Evolutionary conservation across 2,888 invertebrate species (phyloP).

Genomic region (Apamea anceps): DNA sequence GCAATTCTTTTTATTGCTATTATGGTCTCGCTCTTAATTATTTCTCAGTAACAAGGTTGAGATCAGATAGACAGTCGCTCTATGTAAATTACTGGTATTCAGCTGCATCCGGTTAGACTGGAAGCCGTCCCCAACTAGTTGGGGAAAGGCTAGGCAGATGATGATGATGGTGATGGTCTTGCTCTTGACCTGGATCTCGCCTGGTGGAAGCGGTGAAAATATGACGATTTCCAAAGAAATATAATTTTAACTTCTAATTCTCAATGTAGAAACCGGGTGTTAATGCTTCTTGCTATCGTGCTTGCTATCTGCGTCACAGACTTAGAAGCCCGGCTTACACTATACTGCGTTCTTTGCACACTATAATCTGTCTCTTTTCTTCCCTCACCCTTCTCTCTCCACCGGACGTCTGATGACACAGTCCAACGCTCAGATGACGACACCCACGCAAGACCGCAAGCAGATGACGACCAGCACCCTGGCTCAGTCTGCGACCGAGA

Average conservation of each 20-base stretch:
- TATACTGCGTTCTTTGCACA: neutral
- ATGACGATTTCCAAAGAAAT: neutral
- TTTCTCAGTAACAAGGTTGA: no score
- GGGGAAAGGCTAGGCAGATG: no score
- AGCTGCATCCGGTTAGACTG: no score
- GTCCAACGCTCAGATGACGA: conserved; percentile 87
- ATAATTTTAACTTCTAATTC: neutral
- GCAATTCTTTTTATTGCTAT: no score
- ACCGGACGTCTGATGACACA: conserved; percentile 69
- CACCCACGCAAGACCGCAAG: conserved; percentile 92
- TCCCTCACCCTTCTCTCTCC: conserved; percentile 12
- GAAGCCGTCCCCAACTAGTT: no score
- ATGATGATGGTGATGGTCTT: no score
- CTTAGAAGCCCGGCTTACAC: neutral
- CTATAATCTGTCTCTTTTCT: conserved; percentile 38
- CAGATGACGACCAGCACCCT: conserved; percentile 93
- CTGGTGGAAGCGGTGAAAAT: neutral
- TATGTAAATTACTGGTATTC: no score
- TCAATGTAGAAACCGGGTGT: neutral
- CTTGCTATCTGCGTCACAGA: neutral
- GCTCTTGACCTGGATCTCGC: neutral
- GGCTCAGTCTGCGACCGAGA: conserved; percentile 93
- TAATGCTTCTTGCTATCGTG: neutral
- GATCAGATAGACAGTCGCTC: no score
- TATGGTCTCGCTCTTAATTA: neutral